phyloP scores from a whole-genome alignment of 2,888 invertebrate genomes.

The Cryptocephalus moraei region DNA sequence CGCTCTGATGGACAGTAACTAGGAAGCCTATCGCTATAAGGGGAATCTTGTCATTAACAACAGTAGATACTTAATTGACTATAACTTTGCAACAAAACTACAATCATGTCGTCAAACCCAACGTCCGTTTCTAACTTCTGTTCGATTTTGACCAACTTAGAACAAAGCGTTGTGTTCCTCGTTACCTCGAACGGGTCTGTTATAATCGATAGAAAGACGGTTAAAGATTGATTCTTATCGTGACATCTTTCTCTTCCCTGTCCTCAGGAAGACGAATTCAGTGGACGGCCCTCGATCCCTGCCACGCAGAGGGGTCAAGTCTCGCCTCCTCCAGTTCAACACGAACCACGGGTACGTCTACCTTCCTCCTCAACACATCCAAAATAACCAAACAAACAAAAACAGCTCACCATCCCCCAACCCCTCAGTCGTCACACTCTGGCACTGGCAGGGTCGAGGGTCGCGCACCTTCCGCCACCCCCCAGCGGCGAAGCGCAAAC shows the following conservation, averaged over 20 bases:
- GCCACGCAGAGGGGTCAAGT: constrained; percentile 83
- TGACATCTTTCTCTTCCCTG: constrained; percentile 1
- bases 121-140: too few species aligned
- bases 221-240: not conserved
- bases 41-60: too few species aligned
- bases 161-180: too few species aligned
- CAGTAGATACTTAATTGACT: too few species aligned
- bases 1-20: too few species aligned
- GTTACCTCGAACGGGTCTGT: too few species aligned
- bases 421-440: constrained; percentile 12
- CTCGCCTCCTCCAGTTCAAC: constrained; percentile 82
- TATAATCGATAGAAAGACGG: too few species aligned
- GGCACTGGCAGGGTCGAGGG: constrained; percentile 37
- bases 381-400: not conserved
- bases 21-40: too few species aligned
- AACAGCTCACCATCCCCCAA: constrained; percentile 7
- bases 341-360: constrained; percentile 66
- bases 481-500: not conserved
- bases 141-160: not conserved
- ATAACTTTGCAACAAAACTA: too few species aligned
- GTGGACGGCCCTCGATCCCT: constrained; percentile 80
- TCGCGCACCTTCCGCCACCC: constrained; percentile 19
- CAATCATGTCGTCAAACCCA: too few species aligned
- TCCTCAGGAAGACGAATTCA: constrained; percentile 40
- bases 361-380: not conserved